Evolutionary conservation across 1,140 invertebrate species (phyloP).

Genomic region (Eriosoma lanigerum): DNA sequence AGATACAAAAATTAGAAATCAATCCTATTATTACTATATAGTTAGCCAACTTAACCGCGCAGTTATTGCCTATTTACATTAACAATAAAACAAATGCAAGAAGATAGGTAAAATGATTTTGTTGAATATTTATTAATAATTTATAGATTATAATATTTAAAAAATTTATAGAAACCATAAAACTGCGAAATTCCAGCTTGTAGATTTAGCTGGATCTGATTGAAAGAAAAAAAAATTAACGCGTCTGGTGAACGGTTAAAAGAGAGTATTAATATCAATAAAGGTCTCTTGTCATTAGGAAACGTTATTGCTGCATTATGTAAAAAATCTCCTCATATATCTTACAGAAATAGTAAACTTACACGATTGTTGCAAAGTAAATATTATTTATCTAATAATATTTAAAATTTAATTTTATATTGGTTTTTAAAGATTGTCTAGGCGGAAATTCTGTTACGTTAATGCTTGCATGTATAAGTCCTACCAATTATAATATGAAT

Average conservation of each 20-base stretch:
- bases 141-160: slow-evolving; percentile 3
- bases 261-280: slow-evolving; percentile 92
- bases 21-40: too few species aligned
- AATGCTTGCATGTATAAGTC: slow-evolving; percentile 97
- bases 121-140: slow-evolving; percentile 22
- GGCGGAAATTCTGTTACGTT: slow-evolving; percentile 99
- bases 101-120: slow-evolving; percentile 62
- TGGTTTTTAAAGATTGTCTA: slow-evolving; percentile 59
- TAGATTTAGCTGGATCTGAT: slow-evolving; percentile 93
- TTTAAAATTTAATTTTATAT: neutral
- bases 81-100: slow-evolving; percentile 63
- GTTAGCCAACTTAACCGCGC: too few species aligned
- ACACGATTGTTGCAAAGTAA: slow-evolving; percentile 83
- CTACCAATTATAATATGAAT: slow-evolving; percentile 96
- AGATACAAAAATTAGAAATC: too few species aligned
- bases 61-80: slow-evolving; percentile 93
- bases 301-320: slow-evolving; percentile 91
- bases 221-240: slow-evolving; percentile 87
- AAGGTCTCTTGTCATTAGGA: slow-evolving; percentile 83
- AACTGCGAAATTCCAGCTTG: slow-evolving; percentile 79
- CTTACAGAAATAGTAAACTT: slow-evolving; percentile 88
- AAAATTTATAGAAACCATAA: slow-evolving; percentile 66
- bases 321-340: slow-evolving; percentile 71
- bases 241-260: slow-evolving; percentile 87
- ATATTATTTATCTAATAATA: too few species aligned